Percentiles rank a stretch among this genome's conserved stretches.
Evolutionary conservation across 2,797 vertebrate genomes (phyloP).

Genomic region (Alectoris magna): DNA sequence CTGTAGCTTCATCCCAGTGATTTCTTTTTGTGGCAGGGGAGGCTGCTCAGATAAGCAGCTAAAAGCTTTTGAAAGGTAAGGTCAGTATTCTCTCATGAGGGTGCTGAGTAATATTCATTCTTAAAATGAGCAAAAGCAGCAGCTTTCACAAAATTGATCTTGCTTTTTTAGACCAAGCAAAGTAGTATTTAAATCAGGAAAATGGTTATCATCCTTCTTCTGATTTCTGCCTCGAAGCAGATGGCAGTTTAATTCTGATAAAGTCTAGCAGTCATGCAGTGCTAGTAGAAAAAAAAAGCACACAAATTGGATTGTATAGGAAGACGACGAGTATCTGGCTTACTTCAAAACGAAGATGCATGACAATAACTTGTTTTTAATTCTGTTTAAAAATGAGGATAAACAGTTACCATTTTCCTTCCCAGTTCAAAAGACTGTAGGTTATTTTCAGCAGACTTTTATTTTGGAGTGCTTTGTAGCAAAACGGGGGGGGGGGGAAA

Average conservation of each 20-base stretch:
- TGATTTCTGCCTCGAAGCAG: slow-evolving; percentile 45
- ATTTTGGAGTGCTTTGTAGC: not conserved
- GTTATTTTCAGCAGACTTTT: not conserved
- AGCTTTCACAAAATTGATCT: slow-evolving; percentile 15
- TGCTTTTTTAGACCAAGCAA: slow-evolving; percentile 28
- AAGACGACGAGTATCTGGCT: not conserved
- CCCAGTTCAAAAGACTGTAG: not conserved
- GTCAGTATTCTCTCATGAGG: slow-evolving; percentile 2
- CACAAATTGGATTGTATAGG: slow-evolving; percentile 30
- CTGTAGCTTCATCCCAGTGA: not conserved
- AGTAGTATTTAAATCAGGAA: slow-evolving; percentile 34
- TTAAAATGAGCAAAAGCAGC: slow-evolving; percentile 60
- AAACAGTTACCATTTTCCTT: not conserved
- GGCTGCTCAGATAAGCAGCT: not conserved
- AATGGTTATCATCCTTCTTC: slow-evolving; percentile 31
- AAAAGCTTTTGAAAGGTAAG: slow-evolving; percentile 14
- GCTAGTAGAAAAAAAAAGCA: not conserved
- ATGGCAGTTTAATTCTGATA: slow-evolving; percentile 44
- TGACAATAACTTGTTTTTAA: slow-evolving; percentile 16
- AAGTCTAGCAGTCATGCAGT: not conserved
- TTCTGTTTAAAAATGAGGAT: slow-evolving; percentile 24
- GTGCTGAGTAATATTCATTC: slow-evolving; percentile 22
- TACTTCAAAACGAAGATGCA: slow-evolving; percentile 1
- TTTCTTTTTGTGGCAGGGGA: not conserved
- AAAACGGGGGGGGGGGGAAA: not conserved